A percentile compares a stretch with the other conserved stretches of the same genome.
phyloP scores from a whole-genome alignment of 2,797 vertebrate species.

The Anabacerthia variegaticeps region DNA sequence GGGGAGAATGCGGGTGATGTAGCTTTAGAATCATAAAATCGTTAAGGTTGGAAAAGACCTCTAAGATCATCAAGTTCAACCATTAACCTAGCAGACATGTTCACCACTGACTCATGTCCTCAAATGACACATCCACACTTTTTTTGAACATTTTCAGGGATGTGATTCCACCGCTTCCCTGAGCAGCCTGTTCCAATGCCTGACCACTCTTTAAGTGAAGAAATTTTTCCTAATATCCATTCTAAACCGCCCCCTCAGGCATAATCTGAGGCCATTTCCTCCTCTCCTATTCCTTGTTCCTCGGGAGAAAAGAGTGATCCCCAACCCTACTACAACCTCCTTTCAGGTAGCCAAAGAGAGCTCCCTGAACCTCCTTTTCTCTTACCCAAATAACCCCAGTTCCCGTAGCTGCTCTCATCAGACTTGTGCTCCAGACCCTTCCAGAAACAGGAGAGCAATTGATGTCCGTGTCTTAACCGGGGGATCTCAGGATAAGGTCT shows the following conservation, averaged over 20 bases:
- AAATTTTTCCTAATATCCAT: background rate
- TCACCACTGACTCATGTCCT: background rate
- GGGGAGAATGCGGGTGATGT: background rate
- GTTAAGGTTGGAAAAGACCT: background rate
- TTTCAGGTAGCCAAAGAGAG: background rate
- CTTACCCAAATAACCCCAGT: background rate
- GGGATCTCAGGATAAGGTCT: background rate
- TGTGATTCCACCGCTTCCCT: background rate
- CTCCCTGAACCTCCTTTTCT: background rate
- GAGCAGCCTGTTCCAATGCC: background rate
- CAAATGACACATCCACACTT: background rate
- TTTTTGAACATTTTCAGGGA: background rate
- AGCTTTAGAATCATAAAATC: background rate
- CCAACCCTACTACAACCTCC: background rate
- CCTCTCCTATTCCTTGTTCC: background rate
- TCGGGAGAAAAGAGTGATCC: rapidly evolving
- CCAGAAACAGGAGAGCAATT: background rate
- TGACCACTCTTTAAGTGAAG: background rate
- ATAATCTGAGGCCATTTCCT: background rate
- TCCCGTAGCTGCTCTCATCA: background rate
- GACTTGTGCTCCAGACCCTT: background rate
- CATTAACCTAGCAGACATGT: background rate
- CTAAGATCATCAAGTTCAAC: background rate
- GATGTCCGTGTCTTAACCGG: background rate
- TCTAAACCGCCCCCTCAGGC: too few relatives aligned